These are phyloP conservation scores for Poeciliopsis prolifica DNA, from an alignment of 2,113 vertebrate species.

Conservation along the genomic window DNA sequence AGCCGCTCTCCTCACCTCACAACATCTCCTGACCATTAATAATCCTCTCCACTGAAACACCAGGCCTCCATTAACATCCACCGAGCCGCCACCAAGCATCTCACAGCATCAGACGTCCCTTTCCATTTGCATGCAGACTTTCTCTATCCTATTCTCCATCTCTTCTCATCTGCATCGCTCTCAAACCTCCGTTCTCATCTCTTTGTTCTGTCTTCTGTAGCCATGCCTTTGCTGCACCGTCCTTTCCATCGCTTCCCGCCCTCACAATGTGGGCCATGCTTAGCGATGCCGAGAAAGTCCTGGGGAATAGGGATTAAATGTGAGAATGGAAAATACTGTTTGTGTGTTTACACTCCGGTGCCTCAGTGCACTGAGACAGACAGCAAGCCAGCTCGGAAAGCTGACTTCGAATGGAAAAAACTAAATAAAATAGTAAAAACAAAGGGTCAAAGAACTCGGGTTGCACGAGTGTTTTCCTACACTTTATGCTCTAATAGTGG, in stretches of 20 bases:
- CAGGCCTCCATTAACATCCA: slow-evolving; percentile 54
- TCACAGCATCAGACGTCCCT: slow-evolving; percentile 55
- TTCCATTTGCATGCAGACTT: slow-evolving; percentile 23
- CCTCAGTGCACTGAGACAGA: slow-evolving; percentile 48
- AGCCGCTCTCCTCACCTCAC: slow-evolving; percentile 46
- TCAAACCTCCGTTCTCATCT: slow-evolving; percentile 7
- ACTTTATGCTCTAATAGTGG: slow-evolving; percentile 36
- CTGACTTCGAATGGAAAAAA: slow-evolving; percentile 58
- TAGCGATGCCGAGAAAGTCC: slow-evolving; percentile 35
- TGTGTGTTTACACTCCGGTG: slow-evolving; percentile 69
- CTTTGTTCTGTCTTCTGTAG: neutral
- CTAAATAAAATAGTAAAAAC: slow-evolving; percentile 31
- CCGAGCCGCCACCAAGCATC: slow-evolving; percentile 53
- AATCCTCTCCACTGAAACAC: slow-evolving; percentile 47
- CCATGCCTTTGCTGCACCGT: slow-evolving; percentile 15
- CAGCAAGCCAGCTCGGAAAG: slow-evolving; percentile 52
- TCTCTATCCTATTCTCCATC: slow-evolving; percentile 20
- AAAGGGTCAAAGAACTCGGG: slow-evolving; percentile 53
- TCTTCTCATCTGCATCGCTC: slow-evolving; percentile 3
- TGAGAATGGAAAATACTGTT: slow-evolving; percentile 68
- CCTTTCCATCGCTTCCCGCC: slow-evolving; percentile 18
- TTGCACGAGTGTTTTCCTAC: slow-evolving; percentile 45
- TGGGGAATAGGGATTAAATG: slow-evolving; percentile 73
- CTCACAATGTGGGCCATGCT: slow-evolving; percentile 26
- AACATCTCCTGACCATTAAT: slow-evolving; percentile 60